Conservation (phyloP, 2,797 vertebrate genomes). For the Acrossocheilus fasciatus region DNA sequence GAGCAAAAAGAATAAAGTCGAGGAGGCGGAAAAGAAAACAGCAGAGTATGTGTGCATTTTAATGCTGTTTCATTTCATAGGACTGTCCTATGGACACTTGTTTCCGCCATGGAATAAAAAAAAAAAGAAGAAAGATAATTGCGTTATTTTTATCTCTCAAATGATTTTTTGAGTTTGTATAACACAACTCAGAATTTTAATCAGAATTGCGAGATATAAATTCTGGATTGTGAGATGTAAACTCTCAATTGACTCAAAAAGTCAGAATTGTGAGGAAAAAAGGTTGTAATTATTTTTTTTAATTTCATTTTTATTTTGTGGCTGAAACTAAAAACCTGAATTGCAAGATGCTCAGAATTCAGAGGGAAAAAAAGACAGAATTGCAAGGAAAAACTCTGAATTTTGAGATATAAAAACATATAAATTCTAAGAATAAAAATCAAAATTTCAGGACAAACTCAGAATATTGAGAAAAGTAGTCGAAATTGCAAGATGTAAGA, state of each 20-base stretch:
- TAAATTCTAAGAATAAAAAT: not conserved
- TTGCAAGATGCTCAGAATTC: no score
- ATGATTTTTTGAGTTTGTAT: not conserved
- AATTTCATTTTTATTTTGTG: no score
- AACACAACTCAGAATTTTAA: not conserved
- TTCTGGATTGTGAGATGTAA: not conserved
- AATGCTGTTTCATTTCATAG: not conserved
- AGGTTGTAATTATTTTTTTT: no score
- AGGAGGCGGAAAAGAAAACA: conserved; percentile 62
- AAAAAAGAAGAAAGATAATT: not conserved
- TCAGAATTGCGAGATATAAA: not conserved
- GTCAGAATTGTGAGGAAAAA: not conserved
- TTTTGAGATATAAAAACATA: not conserved
- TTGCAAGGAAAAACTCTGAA: not conserved
- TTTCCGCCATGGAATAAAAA: not conserved
- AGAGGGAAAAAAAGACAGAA: no score
- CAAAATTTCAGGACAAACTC: not conserved
- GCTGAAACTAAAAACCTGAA: not conserved
- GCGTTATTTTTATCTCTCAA: not conserved
- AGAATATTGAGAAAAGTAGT: not conserved
- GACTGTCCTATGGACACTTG: not conserved
- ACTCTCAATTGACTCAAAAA: not conserved
- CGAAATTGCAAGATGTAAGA: not conserved
- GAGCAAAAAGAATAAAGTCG: conserved; percentile 74
- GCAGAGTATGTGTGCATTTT: conserved; percentile 80